phyloP scores from a whole-genome alignment of 2,797 vertebrate genomes.

The Vipera ursinii region DNA sequence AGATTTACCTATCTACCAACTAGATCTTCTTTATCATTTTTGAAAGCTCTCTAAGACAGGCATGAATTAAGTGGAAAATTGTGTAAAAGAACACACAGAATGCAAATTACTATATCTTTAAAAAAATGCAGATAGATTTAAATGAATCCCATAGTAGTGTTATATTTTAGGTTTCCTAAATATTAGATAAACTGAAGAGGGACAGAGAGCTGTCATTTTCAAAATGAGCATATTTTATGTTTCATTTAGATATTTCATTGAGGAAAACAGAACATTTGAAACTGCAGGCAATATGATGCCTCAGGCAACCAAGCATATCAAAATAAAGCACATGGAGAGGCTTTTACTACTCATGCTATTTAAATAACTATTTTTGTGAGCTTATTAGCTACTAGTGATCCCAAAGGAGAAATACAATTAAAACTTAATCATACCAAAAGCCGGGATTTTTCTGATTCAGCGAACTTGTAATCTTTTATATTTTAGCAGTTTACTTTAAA shows the following conservation, averaged over 20 bases:
- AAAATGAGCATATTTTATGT: conserved; percentile 52
- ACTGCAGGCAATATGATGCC: conserved; percentile 53
- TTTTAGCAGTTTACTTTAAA: conserved; percentile 74
- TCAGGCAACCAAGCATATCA: conserved; percentile 64
- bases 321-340: conserved; percentile 66
- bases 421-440: conserved; percentile 80
- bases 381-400: conserved; percentile 77
- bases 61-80: conserved; percentile 31
- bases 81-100: conserved; percentile 22
- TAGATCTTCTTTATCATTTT: not conserved
- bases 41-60: not conserved
- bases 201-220: conserved; percentile 37
- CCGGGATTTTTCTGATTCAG: conserved; percentile 76
- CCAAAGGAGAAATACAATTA: conserved; percentile 80
- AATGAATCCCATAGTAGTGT: not conserved
- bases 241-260: conserved; percentile 67
- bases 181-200: conserved; percentile 12
- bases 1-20: not conserved
- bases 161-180: conserved; percentile 25
- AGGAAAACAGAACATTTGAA: conserved; percentile 64
- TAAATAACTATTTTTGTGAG: conserved; percentile 75
- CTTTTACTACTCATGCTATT: conserved; percentile 73
- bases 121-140: conserved; percentile 33
- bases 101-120: conserved; percentile 29
- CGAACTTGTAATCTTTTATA: conserved; percentile 71